Evolutionary conservation across 2,113 vertebrate genomes (phyloP).

Genomic region (Urocolius indicus): DNA sequence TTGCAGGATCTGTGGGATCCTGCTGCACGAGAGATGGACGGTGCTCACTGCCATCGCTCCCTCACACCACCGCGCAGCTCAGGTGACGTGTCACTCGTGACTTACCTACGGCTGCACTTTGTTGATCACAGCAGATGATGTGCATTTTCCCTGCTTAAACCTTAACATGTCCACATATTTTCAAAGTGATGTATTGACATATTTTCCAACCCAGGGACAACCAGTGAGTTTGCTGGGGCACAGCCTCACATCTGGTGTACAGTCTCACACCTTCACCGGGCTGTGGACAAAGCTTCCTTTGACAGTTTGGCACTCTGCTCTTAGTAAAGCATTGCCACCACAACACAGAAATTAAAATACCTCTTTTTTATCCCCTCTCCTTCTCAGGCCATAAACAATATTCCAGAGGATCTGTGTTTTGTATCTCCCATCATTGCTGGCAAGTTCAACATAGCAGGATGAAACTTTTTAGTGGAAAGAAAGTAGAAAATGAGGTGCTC

Average conservation of each 20-base stretch:
- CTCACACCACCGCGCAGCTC: not conserved
- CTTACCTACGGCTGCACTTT: not conserved
- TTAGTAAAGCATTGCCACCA: not conserved
- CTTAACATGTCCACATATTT: not conserved
- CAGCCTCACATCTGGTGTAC: not conserved
- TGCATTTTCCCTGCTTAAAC: not conserved
- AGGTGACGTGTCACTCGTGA: not conserved
- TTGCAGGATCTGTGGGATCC: rapidly evolving
- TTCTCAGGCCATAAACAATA: not conserved
- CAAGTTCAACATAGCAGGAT: not conserved
- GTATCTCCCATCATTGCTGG: not conserved
- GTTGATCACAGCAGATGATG: not conserved
- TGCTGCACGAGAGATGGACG: not conserved
- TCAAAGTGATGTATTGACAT: not conserved
- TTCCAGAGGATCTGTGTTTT: not conserved
- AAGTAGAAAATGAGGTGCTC: not conserved
- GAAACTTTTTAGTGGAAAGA: not conserved
- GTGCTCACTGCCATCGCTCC: rapidly evolving
- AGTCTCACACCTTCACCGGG: not conserved
- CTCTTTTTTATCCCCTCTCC: not conserved
- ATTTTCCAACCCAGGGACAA: not conserved
- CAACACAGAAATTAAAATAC: not conserved
- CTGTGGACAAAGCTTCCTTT: not conserved
- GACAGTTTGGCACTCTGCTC: not conserved
- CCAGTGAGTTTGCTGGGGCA: not conserved